phyloP scores from a whole-genome alignment of 2,797 vertebrate genomes.

The Spondyliosoma cantharus region DNA sequence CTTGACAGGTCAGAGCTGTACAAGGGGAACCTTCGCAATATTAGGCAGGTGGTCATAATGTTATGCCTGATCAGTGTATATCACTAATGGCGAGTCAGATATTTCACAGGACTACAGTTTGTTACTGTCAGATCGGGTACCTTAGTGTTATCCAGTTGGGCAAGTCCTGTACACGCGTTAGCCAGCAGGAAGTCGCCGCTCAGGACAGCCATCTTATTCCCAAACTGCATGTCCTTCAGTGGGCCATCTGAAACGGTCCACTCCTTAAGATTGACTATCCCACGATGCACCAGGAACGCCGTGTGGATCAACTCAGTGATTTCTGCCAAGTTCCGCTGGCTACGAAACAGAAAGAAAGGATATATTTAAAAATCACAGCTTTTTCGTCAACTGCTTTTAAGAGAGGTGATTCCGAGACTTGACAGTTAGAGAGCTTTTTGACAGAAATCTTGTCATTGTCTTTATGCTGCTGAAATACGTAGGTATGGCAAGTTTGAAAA shows the following conservation, averaged over 20 bases:
- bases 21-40: too few relatives aligned
- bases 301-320: conserved; percentile 98
- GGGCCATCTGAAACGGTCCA: conserved; percentile 91
- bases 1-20: too few relatives aligned
- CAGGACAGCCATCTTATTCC: conserved; percentile 98
- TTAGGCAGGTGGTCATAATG: too few relatives aligned
- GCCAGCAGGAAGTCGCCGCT: conserved; percentile 98
- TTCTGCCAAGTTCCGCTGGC: conserved; percentile 96
- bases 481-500: conserved; percentile 15
- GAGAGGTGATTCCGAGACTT: conserved; percentile 26
- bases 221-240: conserved; percentile 97
- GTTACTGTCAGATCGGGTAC: conserved; percentile 75
- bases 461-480: conserved; percentile 18
- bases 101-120: conserved; percentile 2
- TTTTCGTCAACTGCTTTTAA: conserved; percentile 33
- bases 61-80: conserved; percentile 11
- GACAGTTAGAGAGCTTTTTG: conserved; percentile 59
- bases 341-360: conserved; percentile 68
- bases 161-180: conserved; percentile 94
- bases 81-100: conserved; percentile 23
- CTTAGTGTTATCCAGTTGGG: conserved; percentile 95
- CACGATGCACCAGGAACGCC: conserved; percentile 96
- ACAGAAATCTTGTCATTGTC: conserved; percentile 56
- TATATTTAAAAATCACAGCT: conserved; percentile 34
- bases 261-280: conserved; percentile 93